Evolutionary conservation across 2,797 vertebrate genomes (phyloP), one percentile per base, ranked within the genome.

Genomic region (Manis javanica): DNA sequence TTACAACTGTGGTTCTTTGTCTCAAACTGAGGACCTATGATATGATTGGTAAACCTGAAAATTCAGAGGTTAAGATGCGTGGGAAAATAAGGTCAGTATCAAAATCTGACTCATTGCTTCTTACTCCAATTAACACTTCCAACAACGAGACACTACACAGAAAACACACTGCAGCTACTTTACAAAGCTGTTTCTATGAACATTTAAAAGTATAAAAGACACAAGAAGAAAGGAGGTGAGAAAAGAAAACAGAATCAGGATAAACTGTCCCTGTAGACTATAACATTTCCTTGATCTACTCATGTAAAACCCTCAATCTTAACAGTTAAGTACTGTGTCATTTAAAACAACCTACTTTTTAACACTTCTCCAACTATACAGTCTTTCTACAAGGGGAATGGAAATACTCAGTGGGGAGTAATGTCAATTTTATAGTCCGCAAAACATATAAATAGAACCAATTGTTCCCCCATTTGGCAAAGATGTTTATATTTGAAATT

Each of bases 401-500:
- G 97, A 98, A 98, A 97, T 95, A 96, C 77, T 97, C 96, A 90
- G 77, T 90, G 63, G 83, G 83, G 96, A 98, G 94, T 95, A 89
- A 98, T 96, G 97, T 98, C 98, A 99, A 95, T 93, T 97, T 98
- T 79, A 97, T 97, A 97, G 96, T 98, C 98, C 98, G 98, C 37
- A 39, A 98, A 98, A 98, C 89, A 98, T 97, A 98, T 98, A 99
- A 98, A 99, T 98, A 99, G 98, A 98, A 98, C 96, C 98, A 98
- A 98, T 98, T 98, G 98, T 98, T 98, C 97, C 96, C 97, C 96
- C 85, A 97, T 98, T 98, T 99, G 98, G 98, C 98, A 98, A 96
- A 0, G 37, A 72, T 97, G 98, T 98, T 97, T 97, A 97, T 96
- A 97, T 98, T 96, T 98, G 96, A 98, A 98, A 98, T 98, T 97